phyloP scores from a whole-genome alignment of 2,797 vertebrate genomes.

The Otolemur crassicaudatus region DNA sequence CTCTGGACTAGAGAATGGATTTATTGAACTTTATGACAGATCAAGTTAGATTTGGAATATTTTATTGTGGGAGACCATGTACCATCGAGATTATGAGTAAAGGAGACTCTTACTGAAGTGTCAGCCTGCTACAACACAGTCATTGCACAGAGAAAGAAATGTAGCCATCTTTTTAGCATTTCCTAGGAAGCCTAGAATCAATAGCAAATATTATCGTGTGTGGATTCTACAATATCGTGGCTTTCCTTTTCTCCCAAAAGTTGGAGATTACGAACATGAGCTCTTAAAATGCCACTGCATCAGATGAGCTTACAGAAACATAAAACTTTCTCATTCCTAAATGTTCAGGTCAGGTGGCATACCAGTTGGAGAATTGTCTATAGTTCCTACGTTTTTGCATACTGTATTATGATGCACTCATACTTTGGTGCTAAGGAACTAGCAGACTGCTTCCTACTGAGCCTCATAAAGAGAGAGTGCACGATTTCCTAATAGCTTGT shows the following conservation, averaged over 20 bases:
- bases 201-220: background rate
- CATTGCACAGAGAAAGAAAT: background rate
- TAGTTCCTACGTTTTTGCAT: constrained; percentile 3
- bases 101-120: background rate
- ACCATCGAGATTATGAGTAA: background rate
- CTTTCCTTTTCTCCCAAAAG: constrained; percentile 30
- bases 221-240: background rate
- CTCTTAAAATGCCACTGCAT: constrained; percentile 41
- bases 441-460: background rate
- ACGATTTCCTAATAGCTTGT: accelerated
- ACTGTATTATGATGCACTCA: background rate
- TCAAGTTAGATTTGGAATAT: background rate
- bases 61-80: background rate
- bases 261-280: background rate
- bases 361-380: constrained; percentile 19
- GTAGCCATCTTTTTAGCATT: constrained; percentile 22
- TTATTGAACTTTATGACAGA: background rate
- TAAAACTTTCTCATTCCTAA: background rate
- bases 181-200: background rate
- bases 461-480: background rate
- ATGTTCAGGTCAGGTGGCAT: accelerated
- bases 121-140: background rate
- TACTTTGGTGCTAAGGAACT: background rate
- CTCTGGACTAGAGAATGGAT: background rate
- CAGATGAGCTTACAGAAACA: background rate